These are phyloP conservation scores for Pegoplata infirma DNA, from an alignment of 2,888 invertebrate genomes.

Conservation along the genomic window DNA sequence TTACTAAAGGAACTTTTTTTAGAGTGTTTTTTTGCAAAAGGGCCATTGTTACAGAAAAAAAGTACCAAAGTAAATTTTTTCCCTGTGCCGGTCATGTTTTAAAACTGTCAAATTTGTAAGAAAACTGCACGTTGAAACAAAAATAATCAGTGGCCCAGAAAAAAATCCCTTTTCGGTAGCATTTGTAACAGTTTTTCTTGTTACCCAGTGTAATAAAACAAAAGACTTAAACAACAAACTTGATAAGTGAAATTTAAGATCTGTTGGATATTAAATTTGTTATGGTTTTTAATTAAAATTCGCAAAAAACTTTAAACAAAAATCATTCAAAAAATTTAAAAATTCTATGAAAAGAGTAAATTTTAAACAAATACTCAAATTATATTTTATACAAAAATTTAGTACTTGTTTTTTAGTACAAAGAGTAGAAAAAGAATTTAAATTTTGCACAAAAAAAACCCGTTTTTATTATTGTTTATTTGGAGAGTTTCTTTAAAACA, in stretches of 20 bases:
- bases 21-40: too few relatives aligned
- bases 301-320: not conserved
- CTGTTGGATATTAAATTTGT: not conserved
- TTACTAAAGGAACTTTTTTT: too few relatives aligned
- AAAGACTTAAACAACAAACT: constrained; percentile 11
- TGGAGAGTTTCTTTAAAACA: constrained; percentile 37
- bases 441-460: constrained; percentile 40
- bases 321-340: not conserved
- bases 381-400: constrained; percentile 19
- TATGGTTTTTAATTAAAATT: not conserved
- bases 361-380: constrained; percentile 48
- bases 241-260: not conserved
- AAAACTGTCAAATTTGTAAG: too few relatives aligned
- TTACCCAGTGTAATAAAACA: not conserved
- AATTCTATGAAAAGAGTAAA: not conserved
- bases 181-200: too few relatives aligned
- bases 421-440: not conserved
- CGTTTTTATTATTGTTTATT: constrained; percentile 27
- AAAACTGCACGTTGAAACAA: too few relatives aligned
- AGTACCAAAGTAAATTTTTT: too few relatives aligned
- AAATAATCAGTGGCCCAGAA: too few relatives aligned
- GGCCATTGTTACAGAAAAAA: too few relatives aligned
- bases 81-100: too few relatives aligned
- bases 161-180: too few relatives aligned
- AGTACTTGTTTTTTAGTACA: constrained; percentile 45